Base-by-base conservation (phyloP, 1,140 invertebrate species). In the Wiebesia pumilae region DNA sequence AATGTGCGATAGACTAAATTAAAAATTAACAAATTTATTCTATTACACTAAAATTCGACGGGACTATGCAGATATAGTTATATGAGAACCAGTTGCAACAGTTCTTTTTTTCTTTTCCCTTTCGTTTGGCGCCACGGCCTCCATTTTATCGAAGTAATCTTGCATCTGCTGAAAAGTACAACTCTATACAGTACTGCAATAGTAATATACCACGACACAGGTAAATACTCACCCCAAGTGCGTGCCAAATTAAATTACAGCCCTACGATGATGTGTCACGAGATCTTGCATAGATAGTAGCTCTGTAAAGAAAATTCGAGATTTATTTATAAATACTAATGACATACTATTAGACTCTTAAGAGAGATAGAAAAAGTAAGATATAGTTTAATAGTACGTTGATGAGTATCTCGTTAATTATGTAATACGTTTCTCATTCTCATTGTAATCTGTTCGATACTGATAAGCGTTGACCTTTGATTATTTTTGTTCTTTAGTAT, bases 171-270 rank as follows among this genome's bases (percentile, higher is more conserved):
- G 79, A 81, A 81, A 67, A 35, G 79, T 65, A 65, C 33, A n/a
- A 38, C 51, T 62, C 12, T 80, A 62, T 65, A 65, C 54, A 16
- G n/a, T 21, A 4, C 12, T 9, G 58, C 30, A 67, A 67, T 67
- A 43, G 54, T 54, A 81, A 81, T 65, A 35, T 7, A 40, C 30
- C 21, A 38, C 51, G 19, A 80, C 30, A 19, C 1, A 43, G 67
- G 54, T 82, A 82, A 71, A 82, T 47, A 47, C 81, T 69, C 43
- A 10, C 69, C 35, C 33, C 33, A 73, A 51, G 43, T 82, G 43
- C 40, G 30, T 30, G 43, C 30, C 67, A 81, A 81, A 81, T 81
- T 81, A 82, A 82, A 82, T 82, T 82, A 82, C 65, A 82, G 65
- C 35, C 79, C 79, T n/a, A 33, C 54, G 40, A 81, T 81, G 79